Conservation (phyloP, 2,888 invertebrate genomes). For the Chouioia cunea region DNA sequence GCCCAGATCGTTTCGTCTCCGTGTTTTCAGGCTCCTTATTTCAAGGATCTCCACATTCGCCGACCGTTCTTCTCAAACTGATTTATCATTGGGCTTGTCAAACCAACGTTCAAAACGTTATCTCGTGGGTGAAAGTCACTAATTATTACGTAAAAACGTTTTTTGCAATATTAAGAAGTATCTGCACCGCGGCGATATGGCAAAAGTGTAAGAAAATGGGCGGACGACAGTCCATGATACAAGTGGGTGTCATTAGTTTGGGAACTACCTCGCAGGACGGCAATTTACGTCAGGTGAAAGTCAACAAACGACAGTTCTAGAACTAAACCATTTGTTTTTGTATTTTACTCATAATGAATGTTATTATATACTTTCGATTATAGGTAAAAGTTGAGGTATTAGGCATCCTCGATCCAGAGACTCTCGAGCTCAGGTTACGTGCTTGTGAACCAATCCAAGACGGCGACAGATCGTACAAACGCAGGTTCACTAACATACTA, state of each 20-base stretch:
- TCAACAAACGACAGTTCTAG: slow-evolving; percentile 13
- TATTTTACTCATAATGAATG: slow-evolving; percentile 14
- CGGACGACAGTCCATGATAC: slow-evolving; percentile 70
- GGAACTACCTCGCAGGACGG: slow-evolving; percentile 86
- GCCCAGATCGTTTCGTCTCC: slow-evolving; percentile 86
- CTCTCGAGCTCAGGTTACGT: slow-evolving; percentile 77
- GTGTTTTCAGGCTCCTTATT: slow-evolving; percentile 90
- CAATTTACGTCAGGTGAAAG: slow-evolving; percentile 67
- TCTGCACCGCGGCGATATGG: slow-evolving; percentile 85
- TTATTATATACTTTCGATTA: slow-evolving; percentile 3
- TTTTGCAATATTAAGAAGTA: slow-evolving; percentile 80
- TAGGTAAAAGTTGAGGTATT: slow-evolving; percentile 89
- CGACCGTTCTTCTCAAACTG: slow-evolving; percentile 84
- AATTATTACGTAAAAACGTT: slow-evolving; percentile 77
- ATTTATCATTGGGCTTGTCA: slow-evolving; percentile 94
- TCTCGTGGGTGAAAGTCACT: slow-evolving; percentile 88
- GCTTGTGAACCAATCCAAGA: slow-evolving; percentile 87
- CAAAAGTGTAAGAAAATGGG: slow-evolving; percentile 82
- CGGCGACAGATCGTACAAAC: slow-evolving; percentile 83
- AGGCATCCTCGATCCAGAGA: slow-evolving; percentile 82
- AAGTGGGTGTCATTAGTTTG: slow-evolving; percentile 86
- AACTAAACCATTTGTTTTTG: not conserved
- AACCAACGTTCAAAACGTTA: slow-evolving; percentile 88
- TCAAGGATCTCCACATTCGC: slow-evolving; percentile 87
- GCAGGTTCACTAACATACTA: slow-evolving; percentile 85